Percentiles rank a stretch among this genome's conserved stretches.
These are phyloP conservation scores for Drosophila lacertosa DNA, from an alignment of 1,140 invertebrate species.

Conservation along the genomic window DNA sequence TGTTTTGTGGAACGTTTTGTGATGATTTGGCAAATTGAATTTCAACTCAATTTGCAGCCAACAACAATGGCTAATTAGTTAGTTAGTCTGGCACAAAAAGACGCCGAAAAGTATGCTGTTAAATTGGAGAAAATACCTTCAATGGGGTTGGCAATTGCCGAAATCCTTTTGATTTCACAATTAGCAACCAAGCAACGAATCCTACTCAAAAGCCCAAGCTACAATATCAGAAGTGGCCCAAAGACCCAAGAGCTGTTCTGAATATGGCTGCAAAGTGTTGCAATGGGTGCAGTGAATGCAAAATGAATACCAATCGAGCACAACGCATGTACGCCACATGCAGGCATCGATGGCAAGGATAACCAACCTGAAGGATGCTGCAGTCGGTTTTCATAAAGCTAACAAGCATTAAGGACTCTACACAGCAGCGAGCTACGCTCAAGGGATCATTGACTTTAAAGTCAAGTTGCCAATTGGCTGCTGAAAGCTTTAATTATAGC, in stretches of 20 bases:
- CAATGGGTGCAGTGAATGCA: constrained; percentile 31
- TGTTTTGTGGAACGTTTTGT: constrained; percentile 32
- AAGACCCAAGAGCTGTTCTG: background rate
- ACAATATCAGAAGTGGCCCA: background rate
- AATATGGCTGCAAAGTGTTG: background rate
- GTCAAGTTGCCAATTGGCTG: constrained; percentile 1
- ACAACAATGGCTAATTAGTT: constrained; percentile 56
- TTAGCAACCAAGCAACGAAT: constrained; percentile 11
- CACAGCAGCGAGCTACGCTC: background rate
- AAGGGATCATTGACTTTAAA: background rate
- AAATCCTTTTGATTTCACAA: constrained; percentile 9
- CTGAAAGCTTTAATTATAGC: background rate
- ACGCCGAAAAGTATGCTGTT: constrained; percentile 58
- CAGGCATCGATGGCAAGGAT: constrained; percentile 36
- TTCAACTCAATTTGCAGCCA: constrained; percentile 71
- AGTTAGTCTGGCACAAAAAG: constrained; percentile 28
- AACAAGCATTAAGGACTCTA: constrained; percentile 3
- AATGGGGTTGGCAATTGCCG: constrained; percentile 16
- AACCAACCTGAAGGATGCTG: constrained; percentile 7
- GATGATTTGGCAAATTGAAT: constrained; percentile 76
- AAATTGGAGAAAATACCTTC: constrained; percentile 3
- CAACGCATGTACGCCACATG: constrained; percentile 34
- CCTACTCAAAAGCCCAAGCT: constrained; percentile 22
- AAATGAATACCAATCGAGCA: constrained; percentile 63
- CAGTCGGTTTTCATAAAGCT: background rate